Evolutionary conservation across 2,888 invertebrate species (phyloP).

Genomic region (Diadegma fenestrale): DNA sequence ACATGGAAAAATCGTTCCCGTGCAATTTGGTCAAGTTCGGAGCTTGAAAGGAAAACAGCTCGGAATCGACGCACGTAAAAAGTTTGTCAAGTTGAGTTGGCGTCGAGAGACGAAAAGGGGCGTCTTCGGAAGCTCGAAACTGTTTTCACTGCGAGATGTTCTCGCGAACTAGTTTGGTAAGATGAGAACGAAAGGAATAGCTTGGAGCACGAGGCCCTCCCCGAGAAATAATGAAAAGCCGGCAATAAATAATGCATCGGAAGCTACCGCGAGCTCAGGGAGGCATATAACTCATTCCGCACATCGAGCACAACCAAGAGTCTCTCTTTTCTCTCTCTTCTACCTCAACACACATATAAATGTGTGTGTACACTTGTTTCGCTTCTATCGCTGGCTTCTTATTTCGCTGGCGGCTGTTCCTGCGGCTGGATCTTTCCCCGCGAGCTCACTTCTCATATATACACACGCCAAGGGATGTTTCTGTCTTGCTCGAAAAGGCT

Average conservation of each 20-base stretch:
- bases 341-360: constrained; percentile 16
- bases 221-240: constrained; percentile 83
- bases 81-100: background rate
- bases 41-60: background rate
- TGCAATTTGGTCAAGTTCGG: background rate
- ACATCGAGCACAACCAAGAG: constrained; percentile 68
- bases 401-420: constrained; percentile 63
- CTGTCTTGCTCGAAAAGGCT: constrained; percentile 64
- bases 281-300: constrained; percentile 83
- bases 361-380: constrained; percentile 33
- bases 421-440: constrained; percentile 70
- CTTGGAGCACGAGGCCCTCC: constrained; percentile 55
- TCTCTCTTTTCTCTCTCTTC: constrained; percentile 52
- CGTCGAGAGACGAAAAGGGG: constrained; percentile 13
- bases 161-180: constrained; percentile 59
- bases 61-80: background rate
- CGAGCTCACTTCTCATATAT: constrained; percentile 66
- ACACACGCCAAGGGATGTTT: constrained; percentile 45
- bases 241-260: constrained; percentile 84
- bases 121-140: constrained; percentile 56
- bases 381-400: constrained; percentile 64
- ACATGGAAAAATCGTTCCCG: background rate
- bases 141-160: constrained; percentile 39
- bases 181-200: constrained; percentile 44
- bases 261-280: constrained; percentile 81